Evolutionary conservation across 2,113 vertebrate genomes (phyloP).

Genomic region (Sinosuthora webbiana): DNA sequence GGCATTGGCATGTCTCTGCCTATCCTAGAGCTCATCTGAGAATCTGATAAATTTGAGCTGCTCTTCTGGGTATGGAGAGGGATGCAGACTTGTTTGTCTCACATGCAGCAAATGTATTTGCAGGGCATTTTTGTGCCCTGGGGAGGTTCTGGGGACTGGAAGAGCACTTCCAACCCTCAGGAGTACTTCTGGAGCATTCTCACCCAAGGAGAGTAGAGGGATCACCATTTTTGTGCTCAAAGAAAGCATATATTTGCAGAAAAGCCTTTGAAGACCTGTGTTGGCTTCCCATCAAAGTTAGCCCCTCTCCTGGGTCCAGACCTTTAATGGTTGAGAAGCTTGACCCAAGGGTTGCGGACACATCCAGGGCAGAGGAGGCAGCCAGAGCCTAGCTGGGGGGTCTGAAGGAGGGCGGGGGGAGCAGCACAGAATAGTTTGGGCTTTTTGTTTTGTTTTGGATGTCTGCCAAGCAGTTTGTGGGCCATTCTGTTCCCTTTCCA

Average conservation of each 20-base stretch:
- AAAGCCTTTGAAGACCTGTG: background rate
- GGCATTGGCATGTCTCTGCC: background rate
- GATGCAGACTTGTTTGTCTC: background rate
- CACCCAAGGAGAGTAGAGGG: rapidly evolving
- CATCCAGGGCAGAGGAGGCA: background rate
- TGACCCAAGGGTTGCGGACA: background rate
- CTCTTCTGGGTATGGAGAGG: background rate
- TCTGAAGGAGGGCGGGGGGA: rapidly evolving
- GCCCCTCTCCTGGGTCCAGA: background rate
- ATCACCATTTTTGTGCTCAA: background rate
- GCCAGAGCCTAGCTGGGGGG: background rate
- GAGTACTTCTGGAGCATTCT: background rate
- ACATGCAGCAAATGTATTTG: background rate
- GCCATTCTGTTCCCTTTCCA: background rate
- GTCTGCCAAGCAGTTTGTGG: background rate
- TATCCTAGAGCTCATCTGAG: background rate
- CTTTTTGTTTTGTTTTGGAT: background rate
- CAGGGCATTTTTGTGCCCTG: background rate
- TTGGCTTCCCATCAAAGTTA: constrained; percentile 9
- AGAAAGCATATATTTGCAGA: background rate
- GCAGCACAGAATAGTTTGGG: background rate
- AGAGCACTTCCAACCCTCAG: rapidly evolving
- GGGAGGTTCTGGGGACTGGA: background rate
- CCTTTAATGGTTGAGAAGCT: background rate
- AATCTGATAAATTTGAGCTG: background rate